Base-by-base conservation (phyloP, 2,797 vertebrate genomes). In the Vipera ursinii region DNA sequence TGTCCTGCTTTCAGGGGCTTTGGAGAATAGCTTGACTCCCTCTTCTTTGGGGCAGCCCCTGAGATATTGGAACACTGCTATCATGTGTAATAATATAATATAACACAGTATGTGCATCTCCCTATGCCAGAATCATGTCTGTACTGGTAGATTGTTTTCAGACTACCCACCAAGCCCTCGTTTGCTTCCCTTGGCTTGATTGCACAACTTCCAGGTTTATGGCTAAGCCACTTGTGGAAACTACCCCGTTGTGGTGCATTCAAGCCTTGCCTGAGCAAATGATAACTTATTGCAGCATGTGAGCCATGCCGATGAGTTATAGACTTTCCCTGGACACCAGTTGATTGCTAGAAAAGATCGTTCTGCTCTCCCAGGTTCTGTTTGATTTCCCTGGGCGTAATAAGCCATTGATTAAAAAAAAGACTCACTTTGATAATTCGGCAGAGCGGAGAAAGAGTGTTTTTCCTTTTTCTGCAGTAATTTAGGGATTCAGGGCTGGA, bases 401-500 rank as follows among this genome's bases (percentile, higher is more conserved):
- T 86, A 38, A 55, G 0, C 0, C 44, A 0, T 44, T 91, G 92
- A 91, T 95, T 95, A 86, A 89, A 91, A 26, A 26, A 65, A 13
- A 92, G 38, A 9, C 22, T n/a, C 88, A 53, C 92, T 91, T 89
- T 90, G 22, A 0, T 59, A 65, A 90, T 44, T 95, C 95, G 88
- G 93, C 91, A 17, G 60, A 87, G 88, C 82, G 65, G 92, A 82
- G 94, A 92, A 82, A 65, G 7, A 38, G 44, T 95, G 91, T 92
- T 94, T 96, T 91, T 38, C 38, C 38, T 38, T 65, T 87, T 95
- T 96, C 95, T 92, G 90, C 89, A n/a, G 87, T 44, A 93, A 91
- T 85, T 92, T 32, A 95, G 91, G 90, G 92, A n/a, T 90, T 60
- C 38, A 51, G 91, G 88, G 73, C 95, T 96, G 96, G 91, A 91